phyloP scores from a whole-genome alignment of 92 coral and sea anemone genomes.

The Umimayanthus kanabou region DNA sequence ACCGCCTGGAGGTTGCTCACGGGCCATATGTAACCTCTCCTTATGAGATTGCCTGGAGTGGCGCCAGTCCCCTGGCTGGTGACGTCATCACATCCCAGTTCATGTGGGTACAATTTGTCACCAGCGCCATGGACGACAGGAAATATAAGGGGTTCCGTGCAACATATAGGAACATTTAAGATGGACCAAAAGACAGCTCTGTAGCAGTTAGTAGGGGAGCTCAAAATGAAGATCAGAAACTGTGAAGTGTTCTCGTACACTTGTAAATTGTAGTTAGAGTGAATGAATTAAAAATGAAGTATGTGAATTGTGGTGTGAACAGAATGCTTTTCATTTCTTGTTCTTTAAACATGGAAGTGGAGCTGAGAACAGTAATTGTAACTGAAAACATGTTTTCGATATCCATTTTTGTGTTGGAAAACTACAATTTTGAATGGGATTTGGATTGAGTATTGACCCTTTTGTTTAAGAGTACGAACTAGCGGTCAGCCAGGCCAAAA shows the following conservation, averaged over 20 bases:
- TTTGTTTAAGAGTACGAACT: too few species aligned
- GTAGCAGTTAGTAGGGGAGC: neutral
- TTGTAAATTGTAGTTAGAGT: neutral
- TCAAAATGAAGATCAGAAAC: neutral
- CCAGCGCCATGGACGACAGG: conserved; percentile 80
- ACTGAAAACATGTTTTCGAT: too few species aligned
- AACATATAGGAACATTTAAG: conserved; percentile 49
- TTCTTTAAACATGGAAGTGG: neutral
- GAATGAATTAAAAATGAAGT: neutral
- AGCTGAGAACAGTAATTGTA: too few species aligned
- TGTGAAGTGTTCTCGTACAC: neutral
- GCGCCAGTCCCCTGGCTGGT: conserved; percentile 79
- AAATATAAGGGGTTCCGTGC: conserved; percentile 88
- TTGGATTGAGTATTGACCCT: too few species aligned
- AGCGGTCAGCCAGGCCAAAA: too few species aligned
- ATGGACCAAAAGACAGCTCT: neutral
- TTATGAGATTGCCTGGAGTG: conserved; percentile 83
- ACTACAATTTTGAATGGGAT: too few species aligned
- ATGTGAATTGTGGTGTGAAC: neutral
- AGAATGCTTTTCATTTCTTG: neutral
- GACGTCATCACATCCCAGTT: conserved; percentile 68
- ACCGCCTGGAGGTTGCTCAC: conserved; percentile 81
- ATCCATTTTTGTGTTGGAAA: too few species aligned
- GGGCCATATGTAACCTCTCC: conserved; percentile 89
- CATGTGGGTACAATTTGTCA: conserved; percentile 90